Conservation (phyloP, 1,140 invertebrate species). For the Aleiodes sp. region DNA sequence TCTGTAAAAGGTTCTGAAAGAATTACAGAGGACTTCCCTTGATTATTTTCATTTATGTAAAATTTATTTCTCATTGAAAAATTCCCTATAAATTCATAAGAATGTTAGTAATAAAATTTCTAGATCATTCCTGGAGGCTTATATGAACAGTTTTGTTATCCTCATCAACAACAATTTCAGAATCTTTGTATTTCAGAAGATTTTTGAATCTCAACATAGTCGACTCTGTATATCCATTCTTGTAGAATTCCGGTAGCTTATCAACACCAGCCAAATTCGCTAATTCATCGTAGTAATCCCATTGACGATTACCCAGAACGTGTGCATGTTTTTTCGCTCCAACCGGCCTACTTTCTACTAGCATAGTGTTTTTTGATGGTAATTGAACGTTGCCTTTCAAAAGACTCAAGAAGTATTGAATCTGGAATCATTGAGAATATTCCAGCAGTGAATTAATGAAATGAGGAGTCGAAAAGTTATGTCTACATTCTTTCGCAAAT, state of each 20-base stretch:
- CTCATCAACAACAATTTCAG: slow-evolving; percentile 1
- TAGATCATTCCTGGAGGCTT: neutral
- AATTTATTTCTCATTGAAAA: too few relatives aligned
- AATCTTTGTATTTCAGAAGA: slow-evolving; percentile 51
- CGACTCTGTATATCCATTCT: slow-evolving; percentile 46
- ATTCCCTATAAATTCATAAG: too few relatives aligned
- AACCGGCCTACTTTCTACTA: slow-evolving; percentile 42
- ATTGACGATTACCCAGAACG: slow-evolving; percentile 47
- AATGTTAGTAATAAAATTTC: neutral
- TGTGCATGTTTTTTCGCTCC: slow-evolving; percentile 52
- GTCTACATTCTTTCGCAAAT: too few relatives aligned
- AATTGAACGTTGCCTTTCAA: slow-evolving; percentile 65
- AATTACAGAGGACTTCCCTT: too few relatives aligned
- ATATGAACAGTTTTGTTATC: slow-evolving; percentile 16
- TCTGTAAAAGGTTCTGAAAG: too few relatives aligned
- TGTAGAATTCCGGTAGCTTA: slow-evolving; percentile 49
- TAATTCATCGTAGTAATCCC: slow-evolving; percentile 53
- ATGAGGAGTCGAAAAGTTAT: too few relatives aligned
- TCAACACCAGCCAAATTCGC: slow-evolving; percentile 46
- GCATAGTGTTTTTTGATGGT: slow-evolving; percentile 57
- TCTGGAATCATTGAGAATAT: slow-evolving; percentile 52
- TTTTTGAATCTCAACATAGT: slow-evolving; percentile 26
- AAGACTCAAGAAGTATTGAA: slow-evolving; percentile 68
- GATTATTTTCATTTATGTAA: too few relatives aligned
- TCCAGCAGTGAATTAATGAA: slow-evolving; percentile 13